Evolutionary conservation across 2,888 invertebrate species (phyloP).

Genomic region (Acanthosepion lycidas): DNA sequence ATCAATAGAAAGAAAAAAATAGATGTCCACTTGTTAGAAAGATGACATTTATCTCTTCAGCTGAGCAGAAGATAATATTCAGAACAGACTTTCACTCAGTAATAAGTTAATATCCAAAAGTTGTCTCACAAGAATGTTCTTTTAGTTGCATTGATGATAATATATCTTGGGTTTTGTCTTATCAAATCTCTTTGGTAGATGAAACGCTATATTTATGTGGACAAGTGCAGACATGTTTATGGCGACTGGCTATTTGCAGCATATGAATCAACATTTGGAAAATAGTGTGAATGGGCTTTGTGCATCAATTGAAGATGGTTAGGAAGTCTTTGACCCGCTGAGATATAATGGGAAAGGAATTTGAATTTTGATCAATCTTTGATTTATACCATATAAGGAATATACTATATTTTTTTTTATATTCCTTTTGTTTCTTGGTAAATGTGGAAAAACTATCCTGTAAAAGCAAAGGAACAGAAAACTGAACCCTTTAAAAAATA

Average conservation of each 20-base stretch:
- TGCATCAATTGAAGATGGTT: neutral
- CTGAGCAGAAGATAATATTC: neutral
- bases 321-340: neutral
- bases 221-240: neutral
- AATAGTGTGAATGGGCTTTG: neutral
- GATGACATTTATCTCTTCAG: neutral
- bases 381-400: neutral
- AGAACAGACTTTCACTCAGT: neutral
- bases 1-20: no score
- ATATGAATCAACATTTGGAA: neutral
- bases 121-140: neutral
- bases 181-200: neutral
- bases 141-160: neutral
- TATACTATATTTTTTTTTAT: no score
- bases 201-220: neutral
- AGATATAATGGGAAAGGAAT: neutral
- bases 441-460: no score
- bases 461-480: no score
- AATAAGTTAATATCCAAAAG: neutral
- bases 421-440: no score
- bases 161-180: neutral
- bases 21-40: neutral
- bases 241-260: neutral
- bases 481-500: no score
- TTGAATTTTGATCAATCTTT: neutral